Evolutionary conservation across 2,888 invertebrate genomes (phyloP), one percentile per base, ranked within the genome.

Genomic region (Volucella bombylans): DNA sequence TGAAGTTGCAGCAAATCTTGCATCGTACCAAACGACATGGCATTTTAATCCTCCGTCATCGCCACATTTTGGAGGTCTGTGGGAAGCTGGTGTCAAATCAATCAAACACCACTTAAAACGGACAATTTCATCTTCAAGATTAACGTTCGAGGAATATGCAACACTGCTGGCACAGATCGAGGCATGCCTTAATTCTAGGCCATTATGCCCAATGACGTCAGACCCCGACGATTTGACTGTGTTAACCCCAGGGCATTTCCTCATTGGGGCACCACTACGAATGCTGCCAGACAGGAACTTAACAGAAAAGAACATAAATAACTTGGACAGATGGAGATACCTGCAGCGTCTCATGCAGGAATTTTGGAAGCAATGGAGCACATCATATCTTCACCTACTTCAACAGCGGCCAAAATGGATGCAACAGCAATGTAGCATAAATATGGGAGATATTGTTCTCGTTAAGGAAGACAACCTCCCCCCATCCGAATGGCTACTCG

Each of bases 361-460:
- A 18, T 18, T 18, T 18, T 18, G 18, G 18, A 1, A 18, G 18
- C 18, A 82, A n/a, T 79, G 85, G 79, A 82, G 85, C 15, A 59
- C 69, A n/a, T 76, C 68, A 8, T 83, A 83, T 45, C 57, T 78
- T 4, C 77, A 78, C 10, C 68, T 74, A 47, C 71, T 83, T 3
- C 77, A 81, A 43, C 83, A 81, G 14, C 23, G 23, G 2, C 23
- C 23, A 23, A 23, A 23, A 4, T 23, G 4, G 23, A 2, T 23
- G 4, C 23, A 23, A 23, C 23, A 23, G 4, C 23, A 23, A 23
- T 23, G 23, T 23, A 23, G 2, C 3, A 23, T 4, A 23, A 23
- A 23, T 23, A 23, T 23, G 23, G 23, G 23, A 23, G 23, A 23
- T 23, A 23, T 23, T 23, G 23, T 4, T 23, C 23, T 23, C 23